These are phyloP conservation scores for Rapana venosa DNA, from an alignment of 2,888 invertebrate species.

Conservation along the genomic window DNA sequence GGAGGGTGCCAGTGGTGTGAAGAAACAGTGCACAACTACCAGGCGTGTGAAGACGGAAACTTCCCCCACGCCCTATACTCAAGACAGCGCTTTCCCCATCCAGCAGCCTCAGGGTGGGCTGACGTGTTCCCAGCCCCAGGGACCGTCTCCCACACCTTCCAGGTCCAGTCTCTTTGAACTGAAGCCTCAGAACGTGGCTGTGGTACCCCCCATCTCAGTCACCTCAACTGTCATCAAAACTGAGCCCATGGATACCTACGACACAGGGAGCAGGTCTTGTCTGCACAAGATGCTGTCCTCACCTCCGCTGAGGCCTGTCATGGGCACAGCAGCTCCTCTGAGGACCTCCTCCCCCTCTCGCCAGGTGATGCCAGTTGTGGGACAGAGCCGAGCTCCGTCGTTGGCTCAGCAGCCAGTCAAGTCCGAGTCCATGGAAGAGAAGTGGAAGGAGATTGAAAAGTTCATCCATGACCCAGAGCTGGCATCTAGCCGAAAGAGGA, in stretches of 20 bases:
- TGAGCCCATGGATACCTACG: constrained; percentile 36
- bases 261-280: not conserved
- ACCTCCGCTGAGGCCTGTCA: not conserved
- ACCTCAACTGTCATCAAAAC: constrained; percentile 18
- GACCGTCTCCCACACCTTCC: not conserved
- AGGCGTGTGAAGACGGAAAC: not conserved
- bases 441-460: constrained; percentile 72
- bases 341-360: not conserved
- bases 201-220: constrained; percentile 26
- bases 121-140: not conserved
- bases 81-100: not conserved
- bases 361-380: constrained; percentile 38
- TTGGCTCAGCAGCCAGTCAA: constrained; percentile 28
- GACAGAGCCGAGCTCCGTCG: constrained; percentile 34
- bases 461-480: constrained; percentile 60
- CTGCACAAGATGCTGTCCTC: constrained; percentile 39
- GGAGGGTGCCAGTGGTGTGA: not conserved
- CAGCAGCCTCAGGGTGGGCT: not conserved
- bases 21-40: not conserved
- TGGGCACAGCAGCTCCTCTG: not conserved
- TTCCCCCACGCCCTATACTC: not conserved
- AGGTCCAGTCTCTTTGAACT: not conserved
- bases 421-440: constrained; percentile 60
- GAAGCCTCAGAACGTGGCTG: constrained; percentile 23
- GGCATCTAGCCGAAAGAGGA: constrained; percentile 49